Evolutionary conservation across 2,113 vertebrate genomes (phyloP).

Genomic region (Cyprinodon variegatus): DNA sequence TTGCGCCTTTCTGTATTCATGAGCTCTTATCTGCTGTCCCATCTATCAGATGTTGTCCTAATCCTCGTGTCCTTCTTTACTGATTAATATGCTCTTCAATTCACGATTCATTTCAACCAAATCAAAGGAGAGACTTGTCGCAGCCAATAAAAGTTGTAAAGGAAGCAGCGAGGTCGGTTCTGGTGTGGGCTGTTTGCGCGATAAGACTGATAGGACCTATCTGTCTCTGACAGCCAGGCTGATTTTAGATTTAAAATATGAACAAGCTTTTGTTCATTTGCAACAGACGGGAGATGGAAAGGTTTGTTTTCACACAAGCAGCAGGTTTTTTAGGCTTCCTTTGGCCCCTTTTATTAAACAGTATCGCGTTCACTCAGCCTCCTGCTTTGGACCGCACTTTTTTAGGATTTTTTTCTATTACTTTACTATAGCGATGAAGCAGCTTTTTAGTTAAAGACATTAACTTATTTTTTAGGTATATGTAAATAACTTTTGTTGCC

Average conservation of each 20-base stretch:
- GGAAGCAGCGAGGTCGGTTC: constrained; percentile 46
- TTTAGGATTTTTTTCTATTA: constrained; percentile 54
- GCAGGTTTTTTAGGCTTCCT: constrained; percentile 30
- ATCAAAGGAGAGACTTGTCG: constrained; percentile 79
- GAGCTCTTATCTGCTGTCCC: constrained; percentile 64
- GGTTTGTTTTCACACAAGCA: constrained; percentile 44
- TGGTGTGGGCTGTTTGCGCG: constrained; percentile 33
- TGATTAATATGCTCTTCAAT: constrained; percentile 82
- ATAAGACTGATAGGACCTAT: constrained; percentile 84
- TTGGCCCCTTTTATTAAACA: constrained; percentile 43
- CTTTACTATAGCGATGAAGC: constrained; percentile 4
- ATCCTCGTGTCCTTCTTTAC: constrained; percentile 73
- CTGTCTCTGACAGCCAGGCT: constrained; percentile 79
- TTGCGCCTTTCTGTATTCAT: constrained; percentile 67
- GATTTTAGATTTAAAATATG: constrained; percentile 80
- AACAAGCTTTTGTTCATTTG: constrained; percentile 82
- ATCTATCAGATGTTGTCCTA: constrained; percentile 70
- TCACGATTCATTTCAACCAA: constrained; percentile 88
- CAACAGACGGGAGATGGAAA: constrained; percentile 63
- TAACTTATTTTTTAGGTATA: neutral
- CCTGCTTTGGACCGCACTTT: constrained; percentile 40
- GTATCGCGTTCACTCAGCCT: constrained; percentile 41
- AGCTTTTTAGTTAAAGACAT: neutral
- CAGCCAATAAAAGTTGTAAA: constrained; percentile 82
- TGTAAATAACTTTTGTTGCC: neutral